Conservation (phyloP, 2,888 invertebrate genomes). For the Pandemis cinnamomeana region DNA sequence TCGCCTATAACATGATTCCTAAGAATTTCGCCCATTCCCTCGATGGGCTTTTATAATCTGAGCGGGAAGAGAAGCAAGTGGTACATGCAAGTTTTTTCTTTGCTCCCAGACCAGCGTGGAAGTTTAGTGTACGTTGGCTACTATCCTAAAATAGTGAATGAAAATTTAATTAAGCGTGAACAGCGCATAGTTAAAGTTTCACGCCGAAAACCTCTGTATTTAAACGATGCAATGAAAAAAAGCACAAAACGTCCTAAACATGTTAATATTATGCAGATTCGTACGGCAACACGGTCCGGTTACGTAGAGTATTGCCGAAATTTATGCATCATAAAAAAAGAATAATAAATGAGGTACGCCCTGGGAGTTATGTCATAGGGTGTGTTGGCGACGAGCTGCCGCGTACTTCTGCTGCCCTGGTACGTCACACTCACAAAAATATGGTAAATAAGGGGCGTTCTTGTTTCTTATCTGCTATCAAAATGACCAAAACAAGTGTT, state of each 20-base stretch:
- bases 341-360: conserved; percentile 57
- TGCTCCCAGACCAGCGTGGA: too few relatives aligned
- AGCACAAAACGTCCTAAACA: conserved; percentile 46
- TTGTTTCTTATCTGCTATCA: conserved; percentile 4
- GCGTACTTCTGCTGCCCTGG: conserved; percentile 17
- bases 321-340: conserved; percentile 60
- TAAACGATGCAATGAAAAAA: conserved; percentile 35
- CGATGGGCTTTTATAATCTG: too few relatives aligned
- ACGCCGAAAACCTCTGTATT: conserved; percentile 27
- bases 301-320: conserved; percentile 49
- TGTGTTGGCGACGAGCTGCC: conserved; percentile 21
- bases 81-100: too few relatives aligned
- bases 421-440: neutral
- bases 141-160: conserved; percentile 11
- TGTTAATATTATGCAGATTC: conserved; percentile 58
- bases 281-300: conserved; percentile 52
- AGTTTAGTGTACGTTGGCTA: too few relatives aligned
- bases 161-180: conserved; percentile 28
- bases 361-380: conserved; percentile 45
- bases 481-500: conserved; percentile 6
- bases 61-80: too few relatives aligned
- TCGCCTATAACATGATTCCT: too few relatives aligned
- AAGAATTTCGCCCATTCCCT: too few relatives aligned
- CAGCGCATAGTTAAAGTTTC: conserved; percentile 27
- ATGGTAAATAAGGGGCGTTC: conserved; percentile 11